A percentile compares a stretch with the other conserved stretches of the same genome.
phyloP scores from a whole-genome alignment of 2,888 invertebrate species.

The Apodemia zela region DNA sequence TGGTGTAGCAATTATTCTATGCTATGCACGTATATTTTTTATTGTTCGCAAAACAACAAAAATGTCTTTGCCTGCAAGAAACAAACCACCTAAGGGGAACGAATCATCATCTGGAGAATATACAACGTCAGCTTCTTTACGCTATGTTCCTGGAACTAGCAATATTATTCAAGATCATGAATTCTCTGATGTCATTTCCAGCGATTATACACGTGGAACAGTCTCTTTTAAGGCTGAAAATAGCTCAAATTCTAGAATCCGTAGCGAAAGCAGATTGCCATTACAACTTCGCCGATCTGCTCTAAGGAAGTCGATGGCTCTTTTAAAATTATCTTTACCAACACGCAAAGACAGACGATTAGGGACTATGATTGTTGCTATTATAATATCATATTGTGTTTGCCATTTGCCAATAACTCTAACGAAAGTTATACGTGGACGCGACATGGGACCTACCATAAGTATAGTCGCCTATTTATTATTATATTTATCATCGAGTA shows the following conservation, averaged over 20 bases:
- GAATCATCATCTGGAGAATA: conserved; percentile 32
- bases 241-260: conserved; percentile 19
- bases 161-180: conserved; percentile 24
- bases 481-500: conserved; percentile 91
- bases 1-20: conserved; percentile 89
- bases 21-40: conserved; percentile 91
- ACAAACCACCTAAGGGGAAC: conserved; percentile 42
- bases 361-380: conserved; percentile 93
- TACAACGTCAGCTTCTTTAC: conserved; percentile 30
- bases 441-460: conserved; percentile 81
- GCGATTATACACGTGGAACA: not conserved
- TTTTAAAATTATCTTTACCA: conserved; percentile 82
- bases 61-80: conserved; percentile 66
- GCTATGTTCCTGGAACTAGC: conserved; percentile 26
- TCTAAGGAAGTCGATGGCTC: conserved; percentile 51
- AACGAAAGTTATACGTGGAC: conserved; percentile 87
- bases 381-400: conserved; percentile 92
- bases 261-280: conserved; percentile 18
- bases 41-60: conserved; percentile 86
- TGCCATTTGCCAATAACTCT: conserved; percentile 95
- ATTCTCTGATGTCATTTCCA: conserved; percentile 1
- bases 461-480: conserved; percentile 92
- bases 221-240: conserved; percentile 31
- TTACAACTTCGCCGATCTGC: conserved; percentile 50
- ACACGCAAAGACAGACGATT: conserved; percentile 87